Evolutionary conservation across 2,113 vertebrate species (phyloP), one percentile per base, ranked within the genome.

Genomic region (Mesitornis unicolor): DNA sequence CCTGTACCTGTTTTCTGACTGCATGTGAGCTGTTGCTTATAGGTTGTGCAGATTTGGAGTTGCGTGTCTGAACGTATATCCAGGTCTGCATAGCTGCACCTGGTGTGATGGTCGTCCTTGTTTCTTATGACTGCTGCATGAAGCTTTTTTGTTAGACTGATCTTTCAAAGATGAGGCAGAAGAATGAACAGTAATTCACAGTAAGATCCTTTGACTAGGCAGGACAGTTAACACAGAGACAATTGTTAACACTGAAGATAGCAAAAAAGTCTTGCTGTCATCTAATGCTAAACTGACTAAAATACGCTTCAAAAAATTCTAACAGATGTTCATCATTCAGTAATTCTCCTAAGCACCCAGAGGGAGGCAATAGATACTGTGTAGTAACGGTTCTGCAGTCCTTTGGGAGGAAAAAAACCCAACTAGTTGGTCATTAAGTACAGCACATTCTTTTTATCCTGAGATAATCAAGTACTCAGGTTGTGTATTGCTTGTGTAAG

Each of bases 331-430:
- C 8, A 0, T 47, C 74, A 36, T 68, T 60, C 15, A 67, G 65
- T 68, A 75, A 21, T 92, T 92, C 67, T 70, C 43, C 3, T 17
- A 59, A 90, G 56, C 68, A 33, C 42, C 47, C 64, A 11, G n/a
- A 75, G 40, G 68, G 88, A 96, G 93, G 83, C 87, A 84, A 45
- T 48, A 94, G 47, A 68, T 89, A 20, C 64, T 68, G n/a, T 90
- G 24, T 42, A 68, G 47, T 81, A 65, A 33, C 4, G 19, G 17
- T 40, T 79, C 11, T 53, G 5, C 17, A 31, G 29, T 13, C 36
- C 11, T 79, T 36, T 28, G 18, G 18, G 56, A 78, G 29, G 43
- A 4, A 9, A n/a, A 53, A 50, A 64, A 4, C 1, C 1, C 10
- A 60, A 8, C 33, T 29, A 16, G 25, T 31, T 64, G 43, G 54